phyloP scores from a whole-genome alignment of 2,113 vertebrate species.

The Nyctibius bracteatus region DNA sequence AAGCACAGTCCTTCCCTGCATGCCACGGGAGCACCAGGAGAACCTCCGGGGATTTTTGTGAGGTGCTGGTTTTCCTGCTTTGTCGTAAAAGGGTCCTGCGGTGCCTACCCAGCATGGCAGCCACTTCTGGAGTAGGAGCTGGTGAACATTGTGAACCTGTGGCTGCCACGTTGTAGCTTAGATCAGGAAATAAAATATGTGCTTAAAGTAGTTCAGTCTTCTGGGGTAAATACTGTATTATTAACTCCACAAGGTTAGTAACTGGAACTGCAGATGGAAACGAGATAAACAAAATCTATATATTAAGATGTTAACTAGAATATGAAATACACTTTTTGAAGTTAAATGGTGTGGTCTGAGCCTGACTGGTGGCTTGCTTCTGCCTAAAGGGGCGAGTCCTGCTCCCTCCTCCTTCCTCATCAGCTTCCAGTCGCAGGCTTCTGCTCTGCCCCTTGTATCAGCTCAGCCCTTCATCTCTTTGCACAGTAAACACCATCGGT shows the following conservation, averaged over 20 bases:
- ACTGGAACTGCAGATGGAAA: not conserved
- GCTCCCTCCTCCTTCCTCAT: not conserved
- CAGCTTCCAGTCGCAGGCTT: not conserved
- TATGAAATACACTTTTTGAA: not conserved
- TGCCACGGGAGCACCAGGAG: not conserved
- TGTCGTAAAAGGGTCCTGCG: not conserved
- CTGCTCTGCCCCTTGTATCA: not conserved
- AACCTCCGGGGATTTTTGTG: not conserved
- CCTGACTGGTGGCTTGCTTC: not conserved
- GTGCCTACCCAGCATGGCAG: not conserved
- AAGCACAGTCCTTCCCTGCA: not conserved
- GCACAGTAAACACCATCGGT: not conserved
- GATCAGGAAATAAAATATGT: not conserved
- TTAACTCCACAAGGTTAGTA: not conserved
- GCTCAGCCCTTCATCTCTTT: not conserved
- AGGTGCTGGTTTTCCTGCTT: not conserved
- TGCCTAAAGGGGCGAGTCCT: fast-evolving
- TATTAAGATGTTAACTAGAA: not conserved
- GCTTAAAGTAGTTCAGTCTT: not conserved
- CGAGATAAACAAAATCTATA: not conserved
- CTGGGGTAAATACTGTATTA: not conserved
- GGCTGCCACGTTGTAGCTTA: not conserved
- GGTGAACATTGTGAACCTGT: fast-evolving
- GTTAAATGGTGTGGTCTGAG: not conserved
- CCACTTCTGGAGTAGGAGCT: not conserved